These are phyloP conservation scores for Drosophila neonasuta DNA, from an alignment of 2,888 invertebrate species.

Conservation along the genomic window DNA sequence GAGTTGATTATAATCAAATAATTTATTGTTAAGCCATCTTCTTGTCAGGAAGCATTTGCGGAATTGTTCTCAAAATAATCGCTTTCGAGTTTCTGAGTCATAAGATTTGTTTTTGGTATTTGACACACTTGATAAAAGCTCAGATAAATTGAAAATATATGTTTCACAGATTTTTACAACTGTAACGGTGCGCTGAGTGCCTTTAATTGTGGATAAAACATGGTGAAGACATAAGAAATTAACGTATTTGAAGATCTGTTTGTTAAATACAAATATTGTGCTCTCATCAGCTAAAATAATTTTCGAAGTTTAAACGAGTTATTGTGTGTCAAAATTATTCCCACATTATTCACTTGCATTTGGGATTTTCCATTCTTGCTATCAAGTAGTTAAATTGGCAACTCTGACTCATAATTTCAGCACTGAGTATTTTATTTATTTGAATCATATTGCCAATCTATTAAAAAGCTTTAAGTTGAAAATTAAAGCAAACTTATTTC, in stretches of 20 bases:
- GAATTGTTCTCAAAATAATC: neutral
- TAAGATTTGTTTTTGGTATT: neutral
- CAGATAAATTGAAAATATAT: neutral
- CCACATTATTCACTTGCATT: neutral
- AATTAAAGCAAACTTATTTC: too few species aligned
- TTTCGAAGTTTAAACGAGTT: neutral
- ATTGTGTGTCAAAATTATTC: neutral
- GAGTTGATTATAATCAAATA: neutral
- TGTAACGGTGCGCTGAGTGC: too few species aligned
- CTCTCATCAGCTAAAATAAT: neutral
- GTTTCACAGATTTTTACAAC: neutral
- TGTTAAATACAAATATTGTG: neutral
- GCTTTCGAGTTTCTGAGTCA: slow-evolving; percentile 9
- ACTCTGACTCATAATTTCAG: neutral
- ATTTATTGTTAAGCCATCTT: neutral
- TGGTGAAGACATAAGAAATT: neutral
- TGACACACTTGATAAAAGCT: neutral
- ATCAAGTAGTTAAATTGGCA: neutral
- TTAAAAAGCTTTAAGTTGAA: neutral
- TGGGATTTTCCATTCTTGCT: neutral
- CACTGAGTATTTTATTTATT: neutral
- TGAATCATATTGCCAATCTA: neutral
- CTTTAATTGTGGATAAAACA: neutral
- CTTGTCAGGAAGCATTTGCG: neutral
- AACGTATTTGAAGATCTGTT: too few species aligned